These are phyloP conservation scores for Coracias cyanogaster DNA, from an alignment of 2,797 vertebrate genomes.

Conservation along the genomic window DNA sequence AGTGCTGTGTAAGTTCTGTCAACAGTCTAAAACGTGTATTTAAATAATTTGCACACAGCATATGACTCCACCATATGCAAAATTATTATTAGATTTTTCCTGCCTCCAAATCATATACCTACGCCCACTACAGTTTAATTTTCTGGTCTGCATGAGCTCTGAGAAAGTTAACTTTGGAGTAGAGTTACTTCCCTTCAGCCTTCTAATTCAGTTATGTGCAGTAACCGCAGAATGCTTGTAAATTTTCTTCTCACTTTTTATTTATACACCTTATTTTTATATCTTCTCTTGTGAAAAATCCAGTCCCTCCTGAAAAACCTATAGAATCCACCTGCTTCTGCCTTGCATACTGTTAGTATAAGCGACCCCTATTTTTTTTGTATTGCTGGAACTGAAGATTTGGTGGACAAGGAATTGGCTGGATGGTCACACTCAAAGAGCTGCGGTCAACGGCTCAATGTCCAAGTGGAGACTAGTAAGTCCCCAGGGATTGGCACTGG, in stretches of 20 bases:
- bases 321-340: not conserved
- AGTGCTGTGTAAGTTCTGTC: not conserved
- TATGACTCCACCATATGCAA: not conserved
- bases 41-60: not conserved
- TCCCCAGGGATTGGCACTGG: no score
- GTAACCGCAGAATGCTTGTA: not conserved
- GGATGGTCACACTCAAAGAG: no score
- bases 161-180: not conserved
- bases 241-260: not conserved
- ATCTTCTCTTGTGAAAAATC: not conserved
- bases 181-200: not conserved
- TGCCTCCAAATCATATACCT: not conserved
- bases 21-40: not conserved
- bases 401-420: no score
- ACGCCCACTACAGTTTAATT: not conserved
- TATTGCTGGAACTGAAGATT: not conserved
- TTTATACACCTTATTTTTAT: not conserved
- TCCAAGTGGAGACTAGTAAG: no score
- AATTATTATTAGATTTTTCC: not conserved
- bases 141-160: not conserved
- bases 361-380: not conserved
- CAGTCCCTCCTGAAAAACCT: not conserved
- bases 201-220: not conserved
- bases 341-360: not conserved
- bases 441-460: no score